Base-by-base conservation (phyloP, 2,113 vertebrate genomes). In the Canis aureus region DNA sequence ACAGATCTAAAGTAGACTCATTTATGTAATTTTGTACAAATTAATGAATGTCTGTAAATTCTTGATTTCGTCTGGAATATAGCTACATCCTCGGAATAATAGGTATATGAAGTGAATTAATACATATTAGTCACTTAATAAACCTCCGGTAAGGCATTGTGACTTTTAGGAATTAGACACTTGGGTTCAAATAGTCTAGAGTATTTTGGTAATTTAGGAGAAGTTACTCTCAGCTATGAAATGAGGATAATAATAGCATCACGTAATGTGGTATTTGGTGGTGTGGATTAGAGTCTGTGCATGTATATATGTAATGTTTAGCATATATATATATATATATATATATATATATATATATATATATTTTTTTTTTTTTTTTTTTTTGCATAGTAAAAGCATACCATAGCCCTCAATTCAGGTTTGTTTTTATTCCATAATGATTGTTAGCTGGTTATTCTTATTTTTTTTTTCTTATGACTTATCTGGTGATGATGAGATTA, bases 111-210 rank as follows among this genome's bases (percentile, higher is more conserved):
- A 93, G 69, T 92, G 38, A 92, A 92, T 69, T 67, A 89, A 82
- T 92, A 57, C 11, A 84, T 74, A 87, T 79, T 87, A 92, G 91
- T 92, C 22, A 89, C 55, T 84, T 87, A 67, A 20, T 57, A 53
- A 60, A 86, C 4, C 25, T 97, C 76, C 25, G 20, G 16, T 78
- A 38, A 95, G 59, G 8, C 62, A 73, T 5, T 59, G 10, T 86
- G 67, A 74, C 59, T 83, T 92, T 89, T 86, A 96, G 11, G 10
- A 89, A 93, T 93, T 27, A n/a, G 67, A 87, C 17, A 62, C 32
- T 85, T 94, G 69, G 9, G 3, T 59, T 92, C 79, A 51, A 71
- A 60, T 69, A 32, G 66, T 93, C 38, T 60, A 49, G 16, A 60
- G n/a, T 15, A 92, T 88, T 90, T 82, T 91, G 29, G 4, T 95